Conservation (phyloP, 92 coral and sea anemone genomes). For the Pocillopora meandrina region DNA sequence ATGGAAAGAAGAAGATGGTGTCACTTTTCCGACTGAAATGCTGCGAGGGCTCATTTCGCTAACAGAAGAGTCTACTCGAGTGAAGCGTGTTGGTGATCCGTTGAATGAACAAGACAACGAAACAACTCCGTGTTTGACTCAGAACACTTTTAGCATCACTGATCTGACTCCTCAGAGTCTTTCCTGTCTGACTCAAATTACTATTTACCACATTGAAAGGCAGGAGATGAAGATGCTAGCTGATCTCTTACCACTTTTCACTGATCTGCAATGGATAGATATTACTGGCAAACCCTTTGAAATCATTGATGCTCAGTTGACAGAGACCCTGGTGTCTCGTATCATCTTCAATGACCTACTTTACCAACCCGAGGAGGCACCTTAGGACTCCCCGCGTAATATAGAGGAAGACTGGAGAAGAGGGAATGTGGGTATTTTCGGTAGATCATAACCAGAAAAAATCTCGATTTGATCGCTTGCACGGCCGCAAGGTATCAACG, state of each 20-base stretch:
- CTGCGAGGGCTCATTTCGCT: background rate
- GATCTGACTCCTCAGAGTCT: constrained; percentile 1
- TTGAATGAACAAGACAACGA: constrained; percentile 1
- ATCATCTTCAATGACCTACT: too few species aligned
- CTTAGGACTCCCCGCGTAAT: too few species aligned
- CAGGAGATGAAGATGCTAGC: background rate
- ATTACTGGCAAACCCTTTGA: background rate
- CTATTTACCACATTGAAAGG: rapidly evolving
- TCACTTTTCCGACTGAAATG: background rate
- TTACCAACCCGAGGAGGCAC: too few species aligned
- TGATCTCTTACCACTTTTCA: background rate
- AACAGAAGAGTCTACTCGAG: background rate
- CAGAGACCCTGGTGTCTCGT: background rate
- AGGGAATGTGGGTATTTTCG: too few species aligned
- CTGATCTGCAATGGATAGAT: rapidly evolving
- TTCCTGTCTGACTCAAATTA: background rate
- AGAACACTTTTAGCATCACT: background rate
- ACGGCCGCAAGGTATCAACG: too few species aligned
- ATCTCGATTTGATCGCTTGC: too few species aligned
- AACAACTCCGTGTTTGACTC: background rate
- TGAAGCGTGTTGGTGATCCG: background rate
- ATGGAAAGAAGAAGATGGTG: rapidly evolving
- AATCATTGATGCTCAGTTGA: background rate
- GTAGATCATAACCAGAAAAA: too few species aligned
- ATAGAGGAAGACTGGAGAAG: too few species aligned